phyloP scores from a whole-genome alignment of 37 sponge, comb jelly and placozoan species.

The Spongilla lacustris region DNA sequence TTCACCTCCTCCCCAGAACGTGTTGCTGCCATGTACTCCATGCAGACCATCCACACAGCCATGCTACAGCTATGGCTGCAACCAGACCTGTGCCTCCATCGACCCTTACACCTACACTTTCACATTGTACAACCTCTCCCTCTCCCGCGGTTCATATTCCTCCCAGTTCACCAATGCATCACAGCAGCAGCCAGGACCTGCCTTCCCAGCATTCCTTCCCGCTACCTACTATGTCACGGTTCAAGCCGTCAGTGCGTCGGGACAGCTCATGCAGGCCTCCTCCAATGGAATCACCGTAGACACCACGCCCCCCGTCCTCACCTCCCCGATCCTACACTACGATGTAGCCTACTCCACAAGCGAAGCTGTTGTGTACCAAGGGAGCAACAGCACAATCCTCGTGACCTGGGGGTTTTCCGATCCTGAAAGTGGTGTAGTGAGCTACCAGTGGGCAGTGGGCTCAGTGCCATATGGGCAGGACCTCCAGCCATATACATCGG shows the following conservation, averaged over 20 bases:
- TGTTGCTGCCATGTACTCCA: not conserved
- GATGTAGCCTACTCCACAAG: conserved; percentile 64
- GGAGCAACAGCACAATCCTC: conserved; percentile 69
- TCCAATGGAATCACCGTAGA: conserved; percentile 82
- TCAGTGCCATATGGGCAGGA: conserved; percentile 30
- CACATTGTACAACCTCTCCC: conserved; percentile 60
- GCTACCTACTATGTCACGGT: conserved; percentile 73
- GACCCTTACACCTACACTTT: conserved; percentile 61
- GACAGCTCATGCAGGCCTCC: conserved; percentile 13
- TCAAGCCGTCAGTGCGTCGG: conserved; percentile 76
- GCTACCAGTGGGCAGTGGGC: conserved; percentile 85
- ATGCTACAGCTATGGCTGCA: conserved; percentile 62
- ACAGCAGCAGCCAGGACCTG: not conserved
- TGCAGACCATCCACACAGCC: conserved; percentile 58
- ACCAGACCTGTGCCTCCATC: conserved; percentile 30
- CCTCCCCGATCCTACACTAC: conserved; percentile 52
- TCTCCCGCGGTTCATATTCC: conserved; percentile 36
- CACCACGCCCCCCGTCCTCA: conserved; percentile 60
- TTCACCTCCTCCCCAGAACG: too few species aligned
- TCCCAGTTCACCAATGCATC: not conserved
- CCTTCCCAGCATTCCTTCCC: conserved; percentile 52
- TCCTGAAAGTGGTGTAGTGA: conserved; percentile 68
- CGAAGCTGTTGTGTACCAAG: conserved; percentile 59
- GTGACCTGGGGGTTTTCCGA: conserved; percentile 75
- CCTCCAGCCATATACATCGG: conserved; percentile 44